These are phyloP conservation scores for Coreius guichenoti DNA, from an alignment of 2,797 vertebrate species.

Conservation along the genomic window DNA sequence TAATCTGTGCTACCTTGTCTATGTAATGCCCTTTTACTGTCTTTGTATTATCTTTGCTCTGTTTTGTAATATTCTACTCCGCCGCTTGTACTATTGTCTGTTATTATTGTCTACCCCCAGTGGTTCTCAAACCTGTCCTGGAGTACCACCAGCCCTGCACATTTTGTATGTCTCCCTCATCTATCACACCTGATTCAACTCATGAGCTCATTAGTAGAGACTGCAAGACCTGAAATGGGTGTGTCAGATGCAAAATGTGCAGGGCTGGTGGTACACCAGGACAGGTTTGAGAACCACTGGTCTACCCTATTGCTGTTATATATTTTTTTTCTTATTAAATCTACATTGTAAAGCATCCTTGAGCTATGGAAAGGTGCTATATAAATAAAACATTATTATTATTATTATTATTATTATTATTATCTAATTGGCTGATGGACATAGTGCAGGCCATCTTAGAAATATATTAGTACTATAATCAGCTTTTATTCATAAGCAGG, in stretches of 20 bases:
- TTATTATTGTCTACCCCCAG: neutral
- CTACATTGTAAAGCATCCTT: neutral
- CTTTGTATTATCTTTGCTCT: neutral
- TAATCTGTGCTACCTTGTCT: neutral
- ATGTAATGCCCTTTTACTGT: neutral
- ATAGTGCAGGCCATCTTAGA: neutral
- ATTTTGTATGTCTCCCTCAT: too few species aligned
- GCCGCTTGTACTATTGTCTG: neutral
- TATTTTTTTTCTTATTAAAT: neutral
- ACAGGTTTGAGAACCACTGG: too few species aligned
- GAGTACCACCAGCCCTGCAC: too few species aligned
- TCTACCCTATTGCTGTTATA: neutral
- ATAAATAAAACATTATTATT: neutral
- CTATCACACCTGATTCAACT: too few species aligned
- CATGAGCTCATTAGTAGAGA: too few species aligned
- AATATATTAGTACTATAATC: conserved; percentile 9
- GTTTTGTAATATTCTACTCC: neutral
- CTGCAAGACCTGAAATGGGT: too few species aligned
- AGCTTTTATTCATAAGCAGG: conserved; percentile 17
- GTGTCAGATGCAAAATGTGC: too few species aligned
- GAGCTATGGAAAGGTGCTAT: neutral
- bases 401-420: neutral
- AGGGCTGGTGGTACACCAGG: too few species aligned
- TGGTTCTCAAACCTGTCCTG: too few species aligned
- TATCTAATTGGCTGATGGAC: conserved; percentile 7